Conservation (phyloP, 1,140 invertebrate genomes). For the Platorchestia sp. region DNA sequence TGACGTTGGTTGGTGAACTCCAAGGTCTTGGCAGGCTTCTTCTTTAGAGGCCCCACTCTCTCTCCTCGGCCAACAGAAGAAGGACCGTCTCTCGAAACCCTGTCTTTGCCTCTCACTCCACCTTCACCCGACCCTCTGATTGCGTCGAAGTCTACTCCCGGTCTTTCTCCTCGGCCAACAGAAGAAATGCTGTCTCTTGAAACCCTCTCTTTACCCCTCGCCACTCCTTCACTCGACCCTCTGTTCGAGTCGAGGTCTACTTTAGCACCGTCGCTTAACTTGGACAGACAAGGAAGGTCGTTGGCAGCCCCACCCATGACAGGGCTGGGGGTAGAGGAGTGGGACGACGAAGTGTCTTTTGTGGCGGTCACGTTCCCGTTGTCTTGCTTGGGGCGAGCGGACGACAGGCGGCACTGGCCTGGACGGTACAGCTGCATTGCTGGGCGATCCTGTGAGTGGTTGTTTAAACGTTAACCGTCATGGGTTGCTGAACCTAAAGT, state of each 20-base stretch:
- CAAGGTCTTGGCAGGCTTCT: not conserved
- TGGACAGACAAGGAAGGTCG: not conserved
- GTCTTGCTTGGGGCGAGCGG: not conserved
- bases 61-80: not conserved
- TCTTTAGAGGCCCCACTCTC: not conserved
- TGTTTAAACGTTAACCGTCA: too few relatives aligned
- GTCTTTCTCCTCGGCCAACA: not conserved
- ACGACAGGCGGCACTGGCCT: constrained; percentile 45
- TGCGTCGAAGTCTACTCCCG: not conserved
- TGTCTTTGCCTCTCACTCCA: not conserved
- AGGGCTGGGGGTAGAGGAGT: constrained; percentile 35
- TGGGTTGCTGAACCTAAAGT: too few relatives aligned
- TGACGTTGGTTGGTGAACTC: not conserved
- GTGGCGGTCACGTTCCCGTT: not conserved
- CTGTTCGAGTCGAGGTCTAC: not conserved
- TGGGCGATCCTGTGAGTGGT: constrained; percentile 33
- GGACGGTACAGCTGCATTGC: constrained; percentile 57
- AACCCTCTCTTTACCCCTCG: not conserved
- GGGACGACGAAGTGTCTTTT: constrained; percentile 1
- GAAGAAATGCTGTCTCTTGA: not conserved
- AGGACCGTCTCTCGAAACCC: not conserved
- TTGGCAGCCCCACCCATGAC: not conserved
- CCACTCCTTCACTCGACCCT: not conserved
- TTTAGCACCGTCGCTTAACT: not conserved
- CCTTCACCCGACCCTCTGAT: not conserved